Evolutionary conservation across 2,888 invertebrate genomes (phyloP), one percentile per base, ranked within the genome.

Genomic region (Holacanthella duospinosa): DNA sequence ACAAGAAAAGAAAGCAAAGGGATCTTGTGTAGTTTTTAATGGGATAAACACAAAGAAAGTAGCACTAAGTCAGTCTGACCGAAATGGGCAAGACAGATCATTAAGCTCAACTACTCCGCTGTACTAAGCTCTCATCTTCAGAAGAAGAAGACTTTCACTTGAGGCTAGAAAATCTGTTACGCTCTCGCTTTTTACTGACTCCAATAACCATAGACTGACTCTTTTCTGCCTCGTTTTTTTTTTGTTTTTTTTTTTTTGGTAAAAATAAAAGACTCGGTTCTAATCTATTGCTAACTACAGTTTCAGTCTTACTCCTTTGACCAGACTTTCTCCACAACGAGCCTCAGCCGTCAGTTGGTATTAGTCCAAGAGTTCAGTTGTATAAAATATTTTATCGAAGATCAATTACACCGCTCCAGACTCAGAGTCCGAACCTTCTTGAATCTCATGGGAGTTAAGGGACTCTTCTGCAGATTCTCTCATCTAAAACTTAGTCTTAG

Each of bases 1-100:
- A 36, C 6, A 36, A 21, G 48, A 21, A 21, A 21, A 48, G 48
- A 48, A 21, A 9, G 16, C 12, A 48, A 16, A n/a, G 48, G 48
- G 12, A 9, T 16, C 4, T n/a, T 9, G 48, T 9, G 4, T 48
- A n/a, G 48, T 62, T 63, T 36, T 63, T 64, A 56, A 64, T 60
- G 60, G 48, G 26, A 57, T 29, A 53, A 19, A 19, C 12, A 48
- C 19, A 48, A 48, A 48, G 48, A n/a, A 48, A 21, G 21, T 9
- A 59, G 64, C 43, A 60, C 56, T 61, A 63, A 68, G 66, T 66
- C 66, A 64, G 64, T 60, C 60, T 55, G 63, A 64, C 56, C 60
- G 48, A 68, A 48, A 66, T 61, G 64, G 65, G 48, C 55, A 62
- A 53, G 63, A 63, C 68, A 68, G 64, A 66, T 68, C 68, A 66